Evolutionary conservation across 2,888 invertebrate species (phyloP).

Genomic region (Drosophila yooni): DNA sequence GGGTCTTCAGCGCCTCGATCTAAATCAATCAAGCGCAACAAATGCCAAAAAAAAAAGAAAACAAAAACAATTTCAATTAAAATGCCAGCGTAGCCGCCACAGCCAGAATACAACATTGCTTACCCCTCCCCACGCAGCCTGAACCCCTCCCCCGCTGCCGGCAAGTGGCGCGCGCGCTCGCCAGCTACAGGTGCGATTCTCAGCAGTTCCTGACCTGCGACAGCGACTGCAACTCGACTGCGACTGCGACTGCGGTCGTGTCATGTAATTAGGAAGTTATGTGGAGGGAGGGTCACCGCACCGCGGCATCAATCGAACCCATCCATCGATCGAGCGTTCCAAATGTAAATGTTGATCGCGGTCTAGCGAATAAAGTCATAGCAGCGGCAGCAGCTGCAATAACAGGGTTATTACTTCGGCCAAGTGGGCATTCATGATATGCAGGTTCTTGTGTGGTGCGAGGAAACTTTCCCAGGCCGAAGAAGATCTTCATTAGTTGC

Average conservation of each 20-base stretch:
- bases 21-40: constrained; percentile 83
- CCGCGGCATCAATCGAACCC: constrained; percentile 39
- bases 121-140: constrained; percentile 1
- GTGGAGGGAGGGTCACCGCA: constrained; percentile 38
- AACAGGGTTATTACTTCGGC: background rate
- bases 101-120: constrained; percentile 1
- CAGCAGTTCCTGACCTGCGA: constrained; percentile 43
- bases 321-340: constrained; percentile 45
- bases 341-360: constrained; percentile 47
- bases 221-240: background rate
- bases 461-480: constrained; percentile 65
- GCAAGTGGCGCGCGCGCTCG: constrained; percentile 50
- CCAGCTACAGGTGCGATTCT: constrained; percentile 60
- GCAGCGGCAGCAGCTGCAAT: constrained; percentile 49
- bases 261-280: constrained; percentile 77
- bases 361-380: constrained; percentile 64
- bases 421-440: constrained; percentile 64
- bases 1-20: constrained; percentile 61
- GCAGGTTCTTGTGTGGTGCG: constrained; percentile 16
- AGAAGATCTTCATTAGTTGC: constrained; percentile 70
- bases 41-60: constrained; percentile 57
- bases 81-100: constrained; percentile 63
- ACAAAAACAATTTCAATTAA: constrained; percentile 81
- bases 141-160: constrained; percentile 16
- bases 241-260: constrained; percentile 63